Base-by-base conservation (phyloP, 2,797 vertebrate genomes). In the Lithobates sylvaticus region DNA sequence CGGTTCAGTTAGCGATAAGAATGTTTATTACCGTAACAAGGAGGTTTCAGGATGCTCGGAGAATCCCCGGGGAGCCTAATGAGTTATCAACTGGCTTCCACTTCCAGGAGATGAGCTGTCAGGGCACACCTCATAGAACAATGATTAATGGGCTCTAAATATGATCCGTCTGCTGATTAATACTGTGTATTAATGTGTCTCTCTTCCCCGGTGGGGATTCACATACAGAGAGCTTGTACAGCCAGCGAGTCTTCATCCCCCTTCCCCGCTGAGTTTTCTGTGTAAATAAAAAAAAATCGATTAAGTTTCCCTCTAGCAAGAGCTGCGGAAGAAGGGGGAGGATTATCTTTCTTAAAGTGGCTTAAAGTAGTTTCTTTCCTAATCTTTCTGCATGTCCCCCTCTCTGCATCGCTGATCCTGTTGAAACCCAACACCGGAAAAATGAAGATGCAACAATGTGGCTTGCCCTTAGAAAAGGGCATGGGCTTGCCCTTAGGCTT, bases 121-220 rank as follows among this genome's bases (percentile, higher is more conserved):
- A 64, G n/a, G 15, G 34, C 65, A 61, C 26, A 50, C 65, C 83
- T 77, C 39, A 69, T 44, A 70, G 68, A 71, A 71, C 83, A 13
- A 84, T 84, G 83, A 84, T 84, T 84, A 84, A 84, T 71, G 83
- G 65, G 32, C 27, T 84, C 32, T 78, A 84, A 76, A 71, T 70
- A 71, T 70, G 39, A 76, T 42, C 65, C 44, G 29, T 76, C 44
- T 70, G 74, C 82, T 84, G 82, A 84, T 84, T 70, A 84, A 77
- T 84, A 61, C 75, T 4, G 75, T 58, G 64, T 58, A 21, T 70
- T 69, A 50, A 36, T 58, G 65, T 54, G 7, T 39, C 82, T 42
- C 36, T 8, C n/a, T 7, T 32, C 61, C 39, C 58, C 50, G 8
- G 23, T 12, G 64, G 65, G 44, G 44, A 78, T 84, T 70, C 67